phyloP scores from a whole-genome alignment of 2,113 vertebrate genomes.

The Cricetomys ansorgei region DNA sequence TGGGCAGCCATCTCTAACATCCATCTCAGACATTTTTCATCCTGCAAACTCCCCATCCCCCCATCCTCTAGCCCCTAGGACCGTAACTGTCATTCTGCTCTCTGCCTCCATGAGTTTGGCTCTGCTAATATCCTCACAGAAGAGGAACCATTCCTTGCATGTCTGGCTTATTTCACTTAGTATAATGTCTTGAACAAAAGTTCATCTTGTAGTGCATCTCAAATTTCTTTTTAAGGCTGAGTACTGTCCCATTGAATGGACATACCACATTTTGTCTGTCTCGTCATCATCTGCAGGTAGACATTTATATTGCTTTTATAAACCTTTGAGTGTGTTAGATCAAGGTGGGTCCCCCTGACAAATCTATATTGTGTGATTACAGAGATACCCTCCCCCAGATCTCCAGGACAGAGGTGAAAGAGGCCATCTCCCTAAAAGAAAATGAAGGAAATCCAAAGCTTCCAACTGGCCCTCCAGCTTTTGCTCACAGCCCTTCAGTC shows the following conservation, averaged over 20 bases:
- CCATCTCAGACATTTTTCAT: neutral
- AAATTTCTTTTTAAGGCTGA: neutral
- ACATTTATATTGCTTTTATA: neutral
- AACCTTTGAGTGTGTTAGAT: neutral
- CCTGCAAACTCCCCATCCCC: neutral
- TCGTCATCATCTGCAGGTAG: neutral
- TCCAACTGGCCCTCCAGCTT: neutral
- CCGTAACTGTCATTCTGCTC: neutral
- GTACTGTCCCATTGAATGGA: neutral
- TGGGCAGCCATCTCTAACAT: neutral
- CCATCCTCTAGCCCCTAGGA: neutral
- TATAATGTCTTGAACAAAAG: neutral
- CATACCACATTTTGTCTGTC: neutral
- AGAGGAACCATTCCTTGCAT: neutral
- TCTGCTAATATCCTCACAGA: neutral
- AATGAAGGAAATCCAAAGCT: neutral
- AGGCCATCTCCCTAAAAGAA: neutral
- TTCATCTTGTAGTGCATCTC: neutral
- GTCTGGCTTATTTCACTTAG: neutral
- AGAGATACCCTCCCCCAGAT: neutral
- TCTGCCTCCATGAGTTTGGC: neutral
- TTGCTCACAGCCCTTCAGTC: accelerated
- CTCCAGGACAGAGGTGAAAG: neutral
- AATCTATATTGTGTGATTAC: neutral
- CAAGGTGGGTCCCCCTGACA: neutral